Evolutionary conservation across 2,888 invertebrate species (phyloP), one percentile per base, ranked within the genome.

Genomic region (Lumbricus terrestris): DNA sequence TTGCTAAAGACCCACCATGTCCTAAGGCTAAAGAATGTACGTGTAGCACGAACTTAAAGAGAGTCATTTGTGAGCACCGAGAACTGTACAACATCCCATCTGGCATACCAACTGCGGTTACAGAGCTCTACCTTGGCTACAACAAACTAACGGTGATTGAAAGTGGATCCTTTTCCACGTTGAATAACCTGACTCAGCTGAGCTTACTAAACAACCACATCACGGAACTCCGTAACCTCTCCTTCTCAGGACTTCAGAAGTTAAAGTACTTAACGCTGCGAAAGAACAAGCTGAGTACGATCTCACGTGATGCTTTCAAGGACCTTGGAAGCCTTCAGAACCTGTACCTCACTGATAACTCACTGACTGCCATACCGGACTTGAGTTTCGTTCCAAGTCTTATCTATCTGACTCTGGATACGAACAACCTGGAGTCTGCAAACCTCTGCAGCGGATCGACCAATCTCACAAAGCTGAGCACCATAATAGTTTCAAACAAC

Each of bases 401-500:
- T 18, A 35, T 85, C 23, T 85, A 85, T 35, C 23, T 85, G 85
- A 85, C 85, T 23, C 13, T 85, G 35, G 85, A 85, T 35, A 85
- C 85, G 2, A 85, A 85, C 85, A 85, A 85, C 37, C 16, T 85
- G 85, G 85, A 85, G 16, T 85, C 85, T 18, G 85, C 85, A 34
- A 85, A 85, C 37, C 35, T 85, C 16, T 85, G 85, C 85, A 37
- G 16, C 23, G 85, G 37, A 23, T 85, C 85, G 35, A 15, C 5
- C 18, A 85, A 85, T 23, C 85, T 85, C 20, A 85, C 85, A 20
- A 85, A 85, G 85, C 37, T 85, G 85, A 85, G 85, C 34, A 85
- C 85, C 18, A 35, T 85, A 6, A 35, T 35, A 85, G 35, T 85
- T 34, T 85, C 85, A 20, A 85, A 85, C 85, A 85, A 85, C 23